These are phyloP conservation scores for Pseudobourletiella spinata DNA, from an alignment of 1,140 invertebrate species.

Conservation along the genomic window DNA sequence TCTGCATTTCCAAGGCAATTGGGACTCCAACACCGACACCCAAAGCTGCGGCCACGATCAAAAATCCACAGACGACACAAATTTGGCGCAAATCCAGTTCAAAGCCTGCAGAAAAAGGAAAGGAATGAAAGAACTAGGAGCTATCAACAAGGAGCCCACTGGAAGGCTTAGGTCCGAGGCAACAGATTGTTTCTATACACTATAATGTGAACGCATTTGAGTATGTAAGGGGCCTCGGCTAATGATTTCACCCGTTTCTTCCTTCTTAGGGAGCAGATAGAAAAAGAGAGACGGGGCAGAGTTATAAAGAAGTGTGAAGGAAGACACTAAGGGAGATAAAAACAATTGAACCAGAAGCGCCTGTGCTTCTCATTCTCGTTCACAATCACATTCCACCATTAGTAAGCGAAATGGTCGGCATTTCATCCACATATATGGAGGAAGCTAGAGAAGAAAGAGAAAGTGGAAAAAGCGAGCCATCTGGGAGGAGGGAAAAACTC, in stretches of 20 bases:
- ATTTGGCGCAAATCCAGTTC: slow-evolving; percentile 35
- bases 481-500: neutral
- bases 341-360: neutral
- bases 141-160: slow-evolving; percentile 10
- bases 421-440: too few species aligned
- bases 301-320: neutral
- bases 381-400: neutral
- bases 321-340: neutral
- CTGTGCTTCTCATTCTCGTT: neutral
- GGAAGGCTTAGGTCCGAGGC: slow-evolving; percentile 15
- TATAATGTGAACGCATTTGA: too few species aligned
- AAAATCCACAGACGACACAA: slow-evolving; percentile 34
- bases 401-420: too few species aligned
- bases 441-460: neutral
- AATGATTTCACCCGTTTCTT: slow-evolving; percentile 11
- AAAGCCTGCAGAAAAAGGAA: slow-evolving; percentile 25
- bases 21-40: slow-evolving; percentile 34
- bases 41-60: slow-evolving; percentile 31
- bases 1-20: slow-evolving; percentile 33
- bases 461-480: neutral
- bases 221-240: too few species aligned
- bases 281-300: neutral
- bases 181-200: slow-evolving; percentile 29
- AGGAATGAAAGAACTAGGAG: neutral
- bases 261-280: neutral